Evolutionary conservation across 2,113 vertebrate species (phyloP).

Genomic region (Nipponia nippon): DNA sequence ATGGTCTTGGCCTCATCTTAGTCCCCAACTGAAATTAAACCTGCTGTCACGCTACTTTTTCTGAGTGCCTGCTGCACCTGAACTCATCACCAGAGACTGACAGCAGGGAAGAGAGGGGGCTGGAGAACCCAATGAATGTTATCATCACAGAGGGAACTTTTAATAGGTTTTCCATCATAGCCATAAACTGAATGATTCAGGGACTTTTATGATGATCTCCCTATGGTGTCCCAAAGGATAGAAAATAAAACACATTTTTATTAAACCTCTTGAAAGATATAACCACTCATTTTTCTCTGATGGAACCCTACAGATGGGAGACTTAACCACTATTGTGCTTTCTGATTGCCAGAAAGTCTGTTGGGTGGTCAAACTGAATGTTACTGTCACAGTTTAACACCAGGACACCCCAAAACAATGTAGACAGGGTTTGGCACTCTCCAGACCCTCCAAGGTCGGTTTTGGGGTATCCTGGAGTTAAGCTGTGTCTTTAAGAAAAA

Average conservation of each 20-base stretch:
- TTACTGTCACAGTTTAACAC: not conserved
- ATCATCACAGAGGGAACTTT: not conserved
- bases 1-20: constrained; percentile 24
- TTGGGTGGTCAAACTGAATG: not conserved
- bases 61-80: not conserved
- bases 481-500: not conserved
- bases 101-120: not conserved
- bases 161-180: constrained; percentile 51
- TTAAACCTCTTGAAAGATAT: constrained; percentile 47
- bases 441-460: not conserved
- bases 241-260: constrained; percentile 65
- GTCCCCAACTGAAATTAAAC: constrained; percentile 38
- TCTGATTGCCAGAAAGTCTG: not conserved
- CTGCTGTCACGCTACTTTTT: constrained; percentile 4
- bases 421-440: not conserved
- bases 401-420: not conserved
- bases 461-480: not conserved
- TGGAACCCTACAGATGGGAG: not conserved
- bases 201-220: not conserved
- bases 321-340: not conserved
- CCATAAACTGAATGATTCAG: not conserved
- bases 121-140: not conserved
- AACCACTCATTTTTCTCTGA: constrained; percentile 15
- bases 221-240: not conserved
- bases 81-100: not conserved